Evolutionary conservation across 2,888 invertebrate genomes (phyloP), one percentile per base, ranked within the genome.

Genomic region (Nymphalis c-album): DNA sequence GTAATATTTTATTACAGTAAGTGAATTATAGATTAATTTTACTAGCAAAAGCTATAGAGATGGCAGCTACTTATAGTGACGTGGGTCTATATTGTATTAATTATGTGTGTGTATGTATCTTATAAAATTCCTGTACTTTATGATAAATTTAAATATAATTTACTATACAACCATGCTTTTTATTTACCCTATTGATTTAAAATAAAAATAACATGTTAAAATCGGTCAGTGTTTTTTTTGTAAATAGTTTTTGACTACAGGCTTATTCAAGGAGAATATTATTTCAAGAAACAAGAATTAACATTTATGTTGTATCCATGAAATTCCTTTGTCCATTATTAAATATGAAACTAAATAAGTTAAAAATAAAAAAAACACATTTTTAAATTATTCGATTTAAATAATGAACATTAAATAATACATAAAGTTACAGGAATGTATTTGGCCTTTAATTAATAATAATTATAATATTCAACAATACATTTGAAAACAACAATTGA

Each of bases 331-430:
- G 67, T 67, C 61, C 67, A 62, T 62, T 50, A 67, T 62, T 18
- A 55, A 20, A 2, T 53, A 22, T 50, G 17, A 55, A 70, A 60
- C 62, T 55, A 55, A 58, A 63, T 55, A 50, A 68, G 55, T 51
- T 55, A 51, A 66, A 40, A 40, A 13, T 46, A 60, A 63, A 63
- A 63, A 63, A 64, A 68, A 53, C 64, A 60, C 59, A 64, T 70
- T 60, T 65, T 72, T 71, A 63, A 71, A 66, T 68, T 64, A 45
- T 71, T 73, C 70, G 72, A 59, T 66, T 63, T 68, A 73, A 62
- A 71, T 64, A 63, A 64, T 70, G 68, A 66, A 71, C 69, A 77
- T 73, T 78, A 78, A 75, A 75, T 78, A 77, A 68, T 62, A 71
- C 63, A 64, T 63, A 63, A 64, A 64, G 69, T 63, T 60, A 64